Evolutionary conservation across 1,140 invertebrate species (phyloP), one percentile per base, ranked within the genome.

Genomic region (Acromyrmex heyeri): DNA sequence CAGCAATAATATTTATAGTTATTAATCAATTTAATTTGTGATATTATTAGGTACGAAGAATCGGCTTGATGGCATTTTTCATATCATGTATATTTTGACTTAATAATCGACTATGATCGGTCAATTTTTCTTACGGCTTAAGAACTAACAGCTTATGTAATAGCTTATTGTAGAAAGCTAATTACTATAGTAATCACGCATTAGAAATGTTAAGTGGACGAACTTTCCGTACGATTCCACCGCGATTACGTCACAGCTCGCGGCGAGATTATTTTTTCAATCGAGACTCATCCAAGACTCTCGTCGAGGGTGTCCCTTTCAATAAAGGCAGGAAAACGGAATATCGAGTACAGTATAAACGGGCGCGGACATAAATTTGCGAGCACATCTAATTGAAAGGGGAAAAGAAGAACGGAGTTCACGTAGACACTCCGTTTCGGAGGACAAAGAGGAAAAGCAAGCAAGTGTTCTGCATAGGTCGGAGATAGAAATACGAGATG

Each of bases 371-470:
- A 95, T 95, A 95, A 95, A 95, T 95, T 95, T 94, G 91, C 94
- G 82, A 92, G 88, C 87, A 88, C 91, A 92, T 93, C 94, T 95
- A 95, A 95, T 95, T 95, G 95, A 95, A 95, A 93, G 92, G 93
- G 94, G 92, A 93, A 94, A 92, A 77, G 90, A 91, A 88, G 90
- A 78, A 86, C 44, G 38, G 64, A 65, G 53, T 69, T 53, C 30
- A 55, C 75, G 65, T 64, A 48, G 70, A 55, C 72, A 18, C 27
- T 65, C 24, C 78, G 78, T 10, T 38, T 18, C 14, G 70, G 62
- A 67, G 88, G 85, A 57, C 87, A 86, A 90, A 91, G 89, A 88
- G 27, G 14, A 38, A 50, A 6, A 55, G 50, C 24, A 7, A 57
- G 16, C 34, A 53, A 10, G 10, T 44, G 55, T 12, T n/a, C 38